Evolutionary conservation across 2,888 invertebrate genomes (phyloP).

Genomic region (Octonoba sinensis): DNA sequence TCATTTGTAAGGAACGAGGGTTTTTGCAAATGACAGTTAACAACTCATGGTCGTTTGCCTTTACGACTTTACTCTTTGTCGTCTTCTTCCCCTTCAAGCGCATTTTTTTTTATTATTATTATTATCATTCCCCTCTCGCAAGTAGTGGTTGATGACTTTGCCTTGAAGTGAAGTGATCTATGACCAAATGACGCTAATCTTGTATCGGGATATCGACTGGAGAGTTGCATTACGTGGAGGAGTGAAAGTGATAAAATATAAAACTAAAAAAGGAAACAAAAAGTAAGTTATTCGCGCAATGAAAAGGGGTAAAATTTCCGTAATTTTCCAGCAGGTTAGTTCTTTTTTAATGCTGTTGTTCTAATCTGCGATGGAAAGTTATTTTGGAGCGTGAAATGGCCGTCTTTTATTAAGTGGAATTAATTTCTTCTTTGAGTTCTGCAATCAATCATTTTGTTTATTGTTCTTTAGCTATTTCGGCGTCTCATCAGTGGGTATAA

Average conservation of each 20-base stretch:
- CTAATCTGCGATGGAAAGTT: too few relatives aligned
- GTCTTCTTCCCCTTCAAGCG: constrained; percentile 9
- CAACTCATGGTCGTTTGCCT: constrained; percentile 63
- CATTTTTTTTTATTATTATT: constrained; percentile 16
- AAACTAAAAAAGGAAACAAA: constrained; percentile 14
- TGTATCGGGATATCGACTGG: constrained; percentile 55
- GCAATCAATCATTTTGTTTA: constrained; percentile 57
- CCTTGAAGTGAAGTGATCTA: constrained; percentile 57
- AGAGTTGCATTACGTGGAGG: constrained; percentile 30
- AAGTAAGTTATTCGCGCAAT: too few relatives aligned
- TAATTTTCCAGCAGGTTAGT: too few relatives aligned
- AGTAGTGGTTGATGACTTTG: constrained; percentile 64
- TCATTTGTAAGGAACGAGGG: constrained; percentile 54
- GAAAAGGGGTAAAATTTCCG: too few relatives aligned
- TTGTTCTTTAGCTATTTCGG: constrained; percentile 16
- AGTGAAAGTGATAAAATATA: constrained; percentile 8
- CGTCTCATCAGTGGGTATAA: constrained; percentile 40
- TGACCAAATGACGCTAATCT: constrained; percentile 64
- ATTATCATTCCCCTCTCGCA: constrained; percentile 23
- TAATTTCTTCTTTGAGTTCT: constrained; percentile 33
- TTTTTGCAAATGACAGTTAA: constrained; percentile 64
- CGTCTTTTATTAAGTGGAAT: constrained; percentile 55
- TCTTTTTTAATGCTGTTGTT: too few relatives aligned
- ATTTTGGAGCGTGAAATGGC: too few relatives aligned
- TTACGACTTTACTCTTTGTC: constrained; percentile 32